Conservation (phyloP, 2,797 vertebrate species). For the Brachyalestes nurse region DNA sequence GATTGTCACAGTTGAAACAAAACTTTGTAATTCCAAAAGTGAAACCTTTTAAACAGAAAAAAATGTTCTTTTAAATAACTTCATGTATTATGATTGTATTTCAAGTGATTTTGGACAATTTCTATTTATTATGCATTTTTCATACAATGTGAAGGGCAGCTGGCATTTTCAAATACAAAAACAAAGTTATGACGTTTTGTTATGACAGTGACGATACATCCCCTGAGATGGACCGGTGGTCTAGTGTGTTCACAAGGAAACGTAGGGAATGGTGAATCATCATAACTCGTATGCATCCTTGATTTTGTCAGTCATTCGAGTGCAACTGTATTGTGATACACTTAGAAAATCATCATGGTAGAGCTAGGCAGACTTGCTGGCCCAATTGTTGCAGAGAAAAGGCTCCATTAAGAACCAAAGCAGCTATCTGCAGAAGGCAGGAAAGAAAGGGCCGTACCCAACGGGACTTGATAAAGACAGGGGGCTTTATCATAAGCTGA, state of each 20-base stretch:
- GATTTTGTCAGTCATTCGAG: neutral
- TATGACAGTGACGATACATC: neutral
- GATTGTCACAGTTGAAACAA: neutral
- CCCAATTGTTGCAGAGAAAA: conserved; percentile 22
- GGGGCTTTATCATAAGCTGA: conserved; percentile 73
- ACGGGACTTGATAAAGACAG: conserved; percentile 66
- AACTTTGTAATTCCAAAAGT: neutral
- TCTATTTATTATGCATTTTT: neutral
- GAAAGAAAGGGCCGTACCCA: conserved; percentile 65
- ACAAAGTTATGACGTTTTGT: neutral
- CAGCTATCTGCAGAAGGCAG: conserved; percentile 72
- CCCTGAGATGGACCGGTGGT: neutral
- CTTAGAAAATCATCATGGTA: neutral
- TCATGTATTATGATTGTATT: too few species aligned
- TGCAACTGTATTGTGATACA: neutral
- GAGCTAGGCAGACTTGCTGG: conserved; percentile 41
- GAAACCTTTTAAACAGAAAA: neutral
- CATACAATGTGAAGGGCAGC: neutral
- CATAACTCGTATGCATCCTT: neutral
- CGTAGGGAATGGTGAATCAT: neutral
- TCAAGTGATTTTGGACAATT: neutral
- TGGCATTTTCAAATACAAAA: neutral
- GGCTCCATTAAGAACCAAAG: conserved; percentile 59
- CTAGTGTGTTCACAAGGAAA: neutral
- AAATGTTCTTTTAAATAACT: neutral